Evolutionary conservation across 1,140 invertebrate genomes (phyloP), one percentile per base, ranked within the genome.

Genomic region (Drosophila kepulauana): DNA sequence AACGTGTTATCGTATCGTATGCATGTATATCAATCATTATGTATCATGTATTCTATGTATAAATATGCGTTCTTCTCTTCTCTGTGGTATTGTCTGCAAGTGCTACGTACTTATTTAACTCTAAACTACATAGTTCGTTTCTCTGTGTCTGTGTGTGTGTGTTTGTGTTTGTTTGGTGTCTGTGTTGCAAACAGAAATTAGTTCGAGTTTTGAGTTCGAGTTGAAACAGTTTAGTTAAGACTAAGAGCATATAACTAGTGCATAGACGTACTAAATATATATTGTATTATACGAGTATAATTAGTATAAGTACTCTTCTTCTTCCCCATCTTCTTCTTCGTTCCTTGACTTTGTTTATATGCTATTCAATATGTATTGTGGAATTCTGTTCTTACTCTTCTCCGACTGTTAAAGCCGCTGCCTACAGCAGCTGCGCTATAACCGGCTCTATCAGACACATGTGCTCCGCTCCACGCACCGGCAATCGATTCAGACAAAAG

Each of bases 391-490:
- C 35, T 38, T 10, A 43, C 41, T 43, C 8, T 10, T 10, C 35
- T 11, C 1, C 10, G 7, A 3, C 13, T 59, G 30, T 45, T 43
- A 5, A 35, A 25, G 33, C 33, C 49, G 13, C 61, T 33, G 48
- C 48, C 94, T 94, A 97, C 92, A 98, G 96, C 86, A 98, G 94
- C 91, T 97, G 97, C 67, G 96, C 96, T 84, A 97, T 97, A 43
- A 98, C 95, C 51, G 98, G 98, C 92, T 98, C 96, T 35, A 97
- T 94, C 68, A 99, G 95, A 92, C 97, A 97, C 96, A 99, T 98
- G 92, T 99, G 98, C 92, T 99, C 98, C 3, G 98, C 98, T 48
- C 98, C 98, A 70, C 97, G 95, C 51, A 99, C 98, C 15, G 98
- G 98, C 71, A 99, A 95, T 82, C 97, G 95, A 93, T 98, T 98